These are phyloP conservation scores for Stercorarius parasiticus DNA, from an alignment of 2,113 vertebrate genomes.

Conservation along the genomic window DNA sequence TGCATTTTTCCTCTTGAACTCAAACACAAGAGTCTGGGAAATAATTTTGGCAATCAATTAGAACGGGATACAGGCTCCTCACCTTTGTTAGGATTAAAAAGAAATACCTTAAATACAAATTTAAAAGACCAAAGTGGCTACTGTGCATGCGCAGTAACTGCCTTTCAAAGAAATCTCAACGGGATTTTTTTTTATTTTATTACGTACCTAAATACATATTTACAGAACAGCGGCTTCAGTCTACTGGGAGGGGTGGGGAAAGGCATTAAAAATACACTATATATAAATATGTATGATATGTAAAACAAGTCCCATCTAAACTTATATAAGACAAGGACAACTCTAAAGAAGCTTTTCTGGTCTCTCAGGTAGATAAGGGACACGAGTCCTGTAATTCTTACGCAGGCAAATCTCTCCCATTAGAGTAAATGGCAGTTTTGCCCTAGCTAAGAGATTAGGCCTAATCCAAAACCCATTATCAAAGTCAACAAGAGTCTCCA, in stretches of 20 bases:
- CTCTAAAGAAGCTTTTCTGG: slow-evolving; percentile 72
- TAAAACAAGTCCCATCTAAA: slow-evolving; percentile 76
- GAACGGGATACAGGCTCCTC: slow-evolving; percentile 57
- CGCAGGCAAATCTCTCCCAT: neutral
- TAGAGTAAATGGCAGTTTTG: slow-evolving; percentile 27
- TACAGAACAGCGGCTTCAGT: slow-evolving; percentile 74
- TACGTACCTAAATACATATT: slow-evolving; percentile 77
- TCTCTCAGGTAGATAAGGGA: slow-evolving; percentile 69
- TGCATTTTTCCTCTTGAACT: slow-evolving; percentile 15
- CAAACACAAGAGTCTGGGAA: slow-evolving; percentile 11
- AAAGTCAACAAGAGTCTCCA: neutral
- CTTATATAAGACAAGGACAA: slow-evolving; percentile 74
- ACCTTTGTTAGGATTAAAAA: slow-evolving; percentile 61
- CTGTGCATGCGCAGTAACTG: slow-evolving; percentile 75
- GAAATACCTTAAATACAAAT: slow-evolving; percentile 57
- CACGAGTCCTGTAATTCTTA: neutral
- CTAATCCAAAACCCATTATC: slow-evolving; percentile 37
- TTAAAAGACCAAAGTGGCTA: slow-evolving; percentile 69
- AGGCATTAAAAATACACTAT: slow-evolving; percentile 74
- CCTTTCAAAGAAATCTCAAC: slow-evolving; percentile 66
- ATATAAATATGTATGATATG: slow-evolving; percentile 80
- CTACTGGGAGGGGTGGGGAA: neutral
- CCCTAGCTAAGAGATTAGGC: slow-evolving; percentile 20
- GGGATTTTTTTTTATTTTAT: slow-evolving; percentile 47
- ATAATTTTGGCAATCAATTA: slow-evolving; percentile 71